Percentiles rank a stretch among this genome's conserved stretches.
Evolutionary conservation across 2,888 invertebrate genomes (phyloP).

Genomic region (Acleris sparsana): DNA sequence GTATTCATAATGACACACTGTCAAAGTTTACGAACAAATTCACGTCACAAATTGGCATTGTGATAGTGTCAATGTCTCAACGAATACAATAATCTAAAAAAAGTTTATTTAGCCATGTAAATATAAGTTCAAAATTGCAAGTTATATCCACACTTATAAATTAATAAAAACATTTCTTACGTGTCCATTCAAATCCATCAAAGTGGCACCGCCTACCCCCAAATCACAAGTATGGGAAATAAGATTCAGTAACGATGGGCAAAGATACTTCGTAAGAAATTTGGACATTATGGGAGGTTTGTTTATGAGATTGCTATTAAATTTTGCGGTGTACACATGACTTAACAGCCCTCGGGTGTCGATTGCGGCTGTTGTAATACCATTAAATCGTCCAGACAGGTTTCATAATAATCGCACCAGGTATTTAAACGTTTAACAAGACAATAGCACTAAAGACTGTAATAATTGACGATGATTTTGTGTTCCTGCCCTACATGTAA

Average conservation of each 20-base stretch:
- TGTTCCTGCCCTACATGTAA: too few species aligned
- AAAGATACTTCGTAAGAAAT: conserved; percentile 66
- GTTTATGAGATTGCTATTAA: conserved; percentile 8
- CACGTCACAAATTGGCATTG: conserved; percentile 9
- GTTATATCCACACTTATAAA: neutral
- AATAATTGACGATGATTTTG: too few species aligned
- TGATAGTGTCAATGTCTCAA: neutral
- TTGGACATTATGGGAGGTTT: conserved; percentile 70
- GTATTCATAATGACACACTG: conserved; percentile 1
- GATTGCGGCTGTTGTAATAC: too few species aligned
- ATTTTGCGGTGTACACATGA: too few species aligned
- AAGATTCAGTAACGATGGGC: conserved; percentile 63
- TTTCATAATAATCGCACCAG: too few species aligned
- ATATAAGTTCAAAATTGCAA: conserved; percentile 1
- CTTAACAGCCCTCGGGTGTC: too few species aligned
- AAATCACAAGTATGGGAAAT: conserved; percentile 69
- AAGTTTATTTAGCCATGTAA: neutral
- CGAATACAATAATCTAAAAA: conserved; percentile 2
- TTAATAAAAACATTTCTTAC: neutral
- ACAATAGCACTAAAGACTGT: too few species aligned
- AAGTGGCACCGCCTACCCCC: conserved; percentile 62
- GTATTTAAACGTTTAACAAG: too few species aligned
- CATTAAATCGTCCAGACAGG: too few species aligned
- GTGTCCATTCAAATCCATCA: conserved; percentile 44
- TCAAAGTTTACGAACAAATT: conserved; percentile 35